phyloP scores from a whole-genome alignment of 2,888 invertebrate species.

The Andrena camellia region DNA sequence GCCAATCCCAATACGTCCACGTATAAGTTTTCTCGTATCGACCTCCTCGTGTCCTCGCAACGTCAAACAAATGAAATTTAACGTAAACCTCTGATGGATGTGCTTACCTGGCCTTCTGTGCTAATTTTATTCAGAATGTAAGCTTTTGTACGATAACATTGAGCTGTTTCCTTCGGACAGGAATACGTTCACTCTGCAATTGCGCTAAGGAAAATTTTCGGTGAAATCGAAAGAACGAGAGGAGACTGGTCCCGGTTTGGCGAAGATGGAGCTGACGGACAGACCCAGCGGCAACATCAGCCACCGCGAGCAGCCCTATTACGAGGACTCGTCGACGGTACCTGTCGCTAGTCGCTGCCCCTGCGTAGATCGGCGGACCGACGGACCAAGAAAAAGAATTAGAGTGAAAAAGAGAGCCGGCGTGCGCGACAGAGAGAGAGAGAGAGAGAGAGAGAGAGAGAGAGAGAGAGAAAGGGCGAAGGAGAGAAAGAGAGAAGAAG shows the following conservation, averaged over 20 bases:
- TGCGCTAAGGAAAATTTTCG: too few relatives aligned
- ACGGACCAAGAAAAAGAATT: constrained; percentile 48
- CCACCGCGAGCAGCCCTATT: constrained; percentile 69
- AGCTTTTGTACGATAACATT: too few relatives aligned
- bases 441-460: too few relatives aligned
- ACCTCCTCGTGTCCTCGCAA: neutral
- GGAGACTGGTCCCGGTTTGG: neutral
- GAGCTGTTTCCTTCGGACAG: too few relatives aligned
- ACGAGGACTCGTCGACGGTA: constrained; percentile 75
- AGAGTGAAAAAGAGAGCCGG: constrained; percentile 32
- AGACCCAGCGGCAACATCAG: constrained; percentile 37
- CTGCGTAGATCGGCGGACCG: constrained; percentile 60
- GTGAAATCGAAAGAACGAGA: too few relatives aligned
- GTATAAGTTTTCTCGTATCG: constrained; percentile 49
- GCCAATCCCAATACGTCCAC: constrained; percentile 61
- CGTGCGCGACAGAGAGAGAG: constrained; percentile 35
- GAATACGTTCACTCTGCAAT: too few relatives aligned
- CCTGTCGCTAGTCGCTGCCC: constrained; percentile 79
- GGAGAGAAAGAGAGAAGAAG: constrained; percentile 52
- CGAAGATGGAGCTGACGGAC: neutral
- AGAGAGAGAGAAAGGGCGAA: constrained; percentile 45
- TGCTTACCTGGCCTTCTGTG: neutral
- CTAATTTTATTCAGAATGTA: neutral
- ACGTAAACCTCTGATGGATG: constrained; percentile 11
- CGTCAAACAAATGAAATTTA: neutral